These are phyloP conservation scores for Odontomyia ornata DNA, from an alignment of 2,888 invertebrate species.

Conservation along the genomic window DNA sequence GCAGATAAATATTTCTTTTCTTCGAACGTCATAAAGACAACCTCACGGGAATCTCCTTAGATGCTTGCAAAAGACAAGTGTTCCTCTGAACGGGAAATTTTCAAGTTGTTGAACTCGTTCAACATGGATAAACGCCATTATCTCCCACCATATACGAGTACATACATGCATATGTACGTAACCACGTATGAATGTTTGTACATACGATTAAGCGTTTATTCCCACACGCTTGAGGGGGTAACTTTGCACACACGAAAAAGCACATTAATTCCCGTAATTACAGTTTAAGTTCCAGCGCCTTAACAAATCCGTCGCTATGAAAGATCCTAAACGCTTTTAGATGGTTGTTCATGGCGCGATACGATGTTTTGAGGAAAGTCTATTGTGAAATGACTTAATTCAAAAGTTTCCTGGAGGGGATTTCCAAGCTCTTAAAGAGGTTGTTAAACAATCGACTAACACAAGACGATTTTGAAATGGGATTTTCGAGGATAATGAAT, in stretches of 20 bases:
- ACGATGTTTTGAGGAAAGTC: constrained; percentile 7
- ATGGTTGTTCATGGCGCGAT: constrained; percentile 16
- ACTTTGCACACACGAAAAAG: constrained; percentile 41
- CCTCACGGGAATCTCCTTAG: not conserved
- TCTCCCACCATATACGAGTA: too few relatives aligned
- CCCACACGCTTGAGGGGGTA: constrained; percentile 35
- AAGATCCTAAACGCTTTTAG: constrained; percentile 9
- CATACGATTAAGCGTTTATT: constrained; percentile 38
- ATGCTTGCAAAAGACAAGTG: not conserved
- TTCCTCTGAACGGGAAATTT: not conserved
- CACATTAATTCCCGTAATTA: constrained; percentile 40
- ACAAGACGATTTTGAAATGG: constrained; percentile 14
- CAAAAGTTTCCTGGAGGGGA: constrained; percentile 28
- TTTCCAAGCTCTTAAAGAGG: constrained; percentile 20
- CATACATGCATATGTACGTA: too few relatives aligned
- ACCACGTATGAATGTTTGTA: not conserved
- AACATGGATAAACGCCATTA: constrained; percentile 32
- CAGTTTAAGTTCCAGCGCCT: constrained; percentile 33
- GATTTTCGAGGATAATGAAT: constrained; percentile 27
- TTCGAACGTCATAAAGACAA: not conserved
- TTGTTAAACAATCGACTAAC: constrained; percentile 30
- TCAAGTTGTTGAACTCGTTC: constrained; percentile 35
- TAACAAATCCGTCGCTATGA: constrained; percentile 22
- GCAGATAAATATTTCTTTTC: not conserved
- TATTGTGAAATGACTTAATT: constrained; percentile 36